A percentile compares a stretch with the other conserved stretches of the same genome.
phyloP scores from a whole-genome alignment of 2,113 vertebrate genomes.

The Trogon surrucura region DNA sequence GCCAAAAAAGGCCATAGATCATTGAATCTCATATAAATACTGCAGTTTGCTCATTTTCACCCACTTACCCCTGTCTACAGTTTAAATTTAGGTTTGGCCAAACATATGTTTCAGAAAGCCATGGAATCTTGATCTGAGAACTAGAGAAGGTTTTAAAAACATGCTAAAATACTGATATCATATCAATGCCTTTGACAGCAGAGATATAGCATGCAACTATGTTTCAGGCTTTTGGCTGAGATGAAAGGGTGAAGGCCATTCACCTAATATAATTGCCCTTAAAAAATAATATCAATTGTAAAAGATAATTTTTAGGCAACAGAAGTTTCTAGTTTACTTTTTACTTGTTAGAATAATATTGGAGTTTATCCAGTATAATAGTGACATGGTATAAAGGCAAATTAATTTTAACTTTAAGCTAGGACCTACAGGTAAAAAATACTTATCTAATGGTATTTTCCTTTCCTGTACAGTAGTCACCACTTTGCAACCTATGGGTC shows the following conservation, averaged over 20 bases:
- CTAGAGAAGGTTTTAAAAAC: neutral
- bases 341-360: neutral
- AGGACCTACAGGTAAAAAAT: neutral
- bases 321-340: neutral
- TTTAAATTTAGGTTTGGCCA: neutral
- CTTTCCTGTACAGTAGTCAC: neutral
- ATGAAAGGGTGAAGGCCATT: neutral
- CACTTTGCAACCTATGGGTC: neutral
- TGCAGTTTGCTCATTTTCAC: neutral
- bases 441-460: neutral
- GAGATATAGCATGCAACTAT: neutral
- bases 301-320: neutral
- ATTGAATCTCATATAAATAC: neutral
- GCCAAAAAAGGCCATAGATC: neutral
- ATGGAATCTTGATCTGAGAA: neutral
- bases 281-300: neutral
- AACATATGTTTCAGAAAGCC: neutral
- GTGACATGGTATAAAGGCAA: neutral
- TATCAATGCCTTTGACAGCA: neutral
- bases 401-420: neutral
- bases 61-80: rapidly evolving
- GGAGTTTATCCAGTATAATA: neutral
- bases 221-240: neutral
- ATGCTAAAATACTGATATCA: neutral
- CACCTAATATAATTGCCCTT: neutral